These are phyloP conservation scores for Ryuthela nishihirai DNA, from an alignment of 2,888 invertebrate species.

Conservation along the genomic window DNA sequence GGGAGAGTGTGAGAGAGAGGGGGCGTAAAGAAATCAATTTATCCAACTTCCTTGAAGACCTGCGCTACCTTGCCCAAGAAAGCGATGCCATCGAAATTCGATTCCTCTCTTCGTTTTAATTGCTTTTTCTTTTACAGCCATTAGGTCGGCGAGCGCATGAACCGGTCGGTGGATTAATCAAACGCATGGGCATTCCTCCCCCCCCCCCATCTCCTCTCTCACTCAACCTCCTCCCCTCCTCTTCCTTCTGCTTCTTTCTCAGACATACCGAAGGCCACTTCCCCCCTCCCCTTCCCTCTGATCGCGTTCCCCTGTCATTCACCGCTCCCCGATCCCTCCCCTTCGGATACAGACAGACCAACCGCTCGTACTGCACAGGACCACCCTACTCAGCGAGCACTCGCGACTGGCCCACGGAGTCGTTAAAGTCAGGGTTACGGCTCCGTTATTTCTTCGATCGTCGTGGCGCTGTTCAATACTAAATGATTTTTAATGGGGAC, in stretches of 20 bases:
- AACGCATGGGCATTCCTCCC: constrained; percentile 3
- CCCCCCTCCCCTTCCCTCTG: too few species aligned
- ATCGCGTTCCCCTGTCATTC: too few species aligned
- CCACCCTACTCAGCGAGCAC: too few species aligned
- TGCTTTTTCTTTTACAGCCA: constrained; percentile 38
- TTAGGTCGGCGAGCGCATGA: constrained; percentile 35
- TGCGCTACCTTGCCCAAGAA: too few species aligned
- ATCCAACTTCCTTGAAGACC: too few species aligned
- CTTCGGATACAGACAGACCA: too few species aligned
- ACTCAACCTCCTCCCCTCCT: background rate
- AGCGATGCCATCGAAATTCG: constrained; percentile 33
- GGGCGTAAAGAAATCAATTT: background rate
- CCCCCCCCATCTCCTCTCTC: background rate
- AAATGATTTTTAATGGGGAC: constrained; percentile 37
- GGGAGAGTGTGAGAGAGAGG: background rate
- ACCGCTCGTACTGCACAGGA: too few species aligned
- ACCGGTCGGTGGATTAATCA: constrained; percentile 35
- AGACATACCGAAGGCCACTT: too few species aligned
- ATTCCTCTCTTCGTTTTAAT: constrained; percentile 37
- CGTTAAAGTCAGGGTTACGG: too few species aligned
- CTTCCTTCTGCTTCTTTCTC: background rate
- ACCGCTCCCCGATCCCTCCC: too few species aligned
- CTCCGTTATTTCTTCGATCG: constrained; percentile 34
- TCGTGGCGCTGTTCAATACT: constrained; percentile 31
- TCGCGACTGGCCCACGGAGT: too few species aligned